Evolutionary conservation across 2,113 vertebrate species (phyloP).

Genomic region (Rallus limicola): DNA sequence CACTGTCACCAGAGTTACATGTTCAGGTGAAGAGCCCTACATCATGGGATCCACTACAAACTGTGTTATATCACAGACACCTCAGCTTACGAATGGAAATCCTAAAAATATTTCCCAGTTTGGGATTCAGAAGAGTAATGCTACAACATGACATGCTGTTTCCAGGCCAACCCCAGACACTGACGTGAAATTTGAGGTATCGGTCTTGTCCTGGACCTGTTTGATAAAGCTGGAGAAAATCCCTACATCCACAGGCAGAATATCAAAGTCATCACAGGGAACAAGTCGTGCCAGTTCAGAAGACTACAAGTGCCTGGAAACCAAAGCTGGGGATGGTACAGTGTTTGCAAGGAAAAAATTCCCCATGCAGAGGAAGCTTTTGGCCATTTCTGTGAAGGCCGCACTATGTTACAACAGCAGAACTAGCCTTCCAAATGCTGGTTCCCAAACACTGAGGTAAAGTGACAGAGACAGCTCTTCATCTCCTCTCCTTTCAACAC

Average conservation of each 20-base stretch:
- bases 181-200: neutral
- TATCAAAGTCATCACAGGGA: too few relatives aligned
- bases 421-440: neutral
- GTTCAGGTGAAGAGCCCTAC: neutral
- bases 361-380: neutral
- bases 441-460: neutral
- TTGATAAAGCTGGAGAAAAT: neutral
- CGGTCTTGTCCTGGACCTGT: rapidly evolving
- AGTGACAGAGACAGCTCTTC: neutral
- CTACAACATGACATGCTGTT: neutral
- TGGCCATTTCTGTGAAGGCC: neutral
- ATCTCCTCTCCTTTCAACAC: neutral
- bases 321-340: neutral
- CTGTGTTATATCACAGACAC: rapidly evolving
- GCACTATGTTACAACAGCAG: rapidly evolving
- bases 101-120: neutral
- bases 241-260: neutral
- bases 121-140: neutral
- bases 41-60: rapidly evolving
- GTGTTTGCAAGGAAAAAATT: neutral
- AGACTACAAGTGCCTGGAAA: neutral
- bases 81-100: rapidly evolving
- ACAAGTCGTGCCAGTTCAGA: neutral
- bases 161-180: neutral
- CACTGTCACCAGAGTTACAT: rapidly evolving